Evolutionary conservation across 2,888 invertebrate species (phyloP).

Genomic region (Eupeodes latifasciatus): DNA sequence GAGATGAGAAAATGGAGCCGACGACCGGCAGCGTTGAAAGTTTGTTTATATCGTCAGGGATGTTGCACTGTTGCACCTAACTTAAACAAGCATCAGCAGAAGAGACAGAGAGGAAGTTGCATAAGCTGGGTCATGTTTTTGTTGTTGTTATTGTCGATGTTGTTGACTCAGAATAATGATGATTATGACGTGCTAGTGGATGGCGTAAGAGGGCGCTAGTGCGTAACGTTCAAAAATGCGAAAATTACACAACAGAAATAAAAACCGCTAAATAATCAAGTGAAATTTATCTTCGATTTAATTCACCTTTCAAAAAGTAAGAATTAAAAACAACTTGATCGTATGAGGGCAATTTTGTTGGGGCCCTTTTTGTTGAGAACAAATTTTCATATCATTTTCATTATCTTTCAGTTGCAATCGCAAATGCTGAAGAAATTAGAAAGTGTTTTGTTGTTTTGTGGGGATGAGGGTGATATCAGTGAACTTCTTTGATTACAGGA

Average conservation of each 20-base stretch:
- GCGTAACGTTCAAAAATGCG: slow-evolving; percentile 37
- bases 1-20: slow-evolving; percentile 57
- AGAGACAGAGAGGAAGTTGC: slow-evolving; percentile 19
- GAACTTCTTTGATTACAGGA: slow-evolving; percentile 29
- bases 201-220: slow-evolving; percentile 33
- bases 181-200: background rate
- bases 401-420: slow-evolving; percentile 42
- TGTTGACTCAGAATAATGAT: background rate
- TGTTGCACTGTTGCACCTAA: slow-evolving; percentile 72
- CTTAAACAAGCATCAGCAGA: background rate
- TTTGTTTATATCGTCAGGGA: slow-evolving; percentile 74
- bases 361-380: background rate
- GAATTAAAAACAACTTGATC: slow-evolving; percentile 25
- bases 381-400: slow-evolving; percentile 8
- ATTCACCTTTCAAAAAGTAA: slow-evolving; percentile 31
- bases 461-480: slow-evolving; percentile 23
- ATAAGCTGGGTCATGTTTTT: slow-evolving; percentile 15
- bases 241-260: slow-evolving; percentile 41
- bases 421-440: slow-evolving; percentile 51
- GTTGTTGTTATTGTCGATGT: background rate
- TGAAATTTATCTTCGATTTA: slow-evolving; percentile 20
- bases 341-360: slow-evolving; percentile 38
- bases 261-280: slow-evolving; percentile 28
- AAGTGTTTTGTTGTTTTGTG: slow-evolving; percentile 32
- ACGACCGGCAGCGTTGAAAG: slow-evolving; percentile 76